Percentiles rank a stretch among this genome's conserved stretches.
Evolutionary conservation across 2,113 vertebrate species (phyloP).

Genomic region (Oncorhynchus gorbuscha): DNA sequence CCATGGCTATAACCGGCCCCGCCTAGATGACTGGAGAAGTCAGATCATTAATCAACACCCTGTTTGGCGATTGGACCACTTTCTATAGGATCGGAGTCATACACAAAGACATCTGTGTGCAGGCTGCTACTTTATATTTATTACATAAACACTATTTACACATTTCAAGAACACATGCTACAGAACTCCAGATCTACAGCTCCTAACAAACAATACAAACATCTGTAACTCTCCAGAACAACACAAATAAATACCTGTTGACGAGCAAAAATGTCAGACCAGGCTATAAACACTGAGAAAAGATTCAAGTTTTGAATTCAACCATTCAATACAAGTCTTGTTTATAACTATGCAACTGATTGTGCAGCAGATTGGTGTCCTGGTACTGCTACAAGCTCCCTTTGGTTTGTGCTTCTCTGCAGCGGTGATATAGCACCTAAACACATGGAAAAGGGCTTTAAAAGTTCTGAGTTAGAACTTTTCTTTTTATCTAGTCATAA

Average conservation of each 20-base stretch:
- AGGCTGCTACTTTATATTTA: slow-evolving; percentile 61
- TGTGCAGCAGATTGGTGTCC: slow-evolving; percentile 74
- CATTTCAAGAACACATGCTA: slow-evolving; percentile 76
- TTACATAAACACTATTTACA: slow-evolving; percentile 77
- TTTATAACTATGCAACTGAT: slow-evolving; percentile 71
- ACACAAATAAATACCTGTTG: slow-evolving; percentile 44
- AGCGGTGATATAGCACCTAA: slow-evolving; percentile 74
- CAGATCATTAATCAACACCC: neutral
- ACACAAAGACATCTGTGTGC: neutral
- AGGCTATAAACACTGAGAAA: slow-evolving; percentile 70
- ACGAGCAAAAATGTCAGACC: slow-evolving; percentile 58
- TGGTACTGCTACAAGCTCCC: slow-evolving; percentile 71
- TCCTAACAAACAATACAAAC: slow-evolving; percentile 66
- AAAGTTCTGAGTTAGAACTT: slow-evolving; percentile 32
- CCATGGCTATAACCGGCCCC: too few species aligned
- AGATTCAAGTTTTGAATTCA: slow-evolving; percentile 68
- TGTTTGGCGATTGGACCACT: neutral
- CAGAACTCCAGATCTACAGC: slow-evolving; percentile 64
- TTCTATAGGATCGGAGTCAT: neutral
- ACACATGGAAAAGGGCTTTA: slow-evolving; percentile 61
- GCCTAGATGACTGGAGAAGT: neutral
- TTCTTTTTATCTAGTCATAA: slow-evolving; percentile 42
- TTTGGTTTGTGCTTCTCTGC: slow-evolving; percentile 81
- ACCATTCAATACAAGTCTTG: slow-evolving; percentile 66
- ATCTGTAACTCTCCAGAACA: slow-evolving; percentile 46